phyloP scores from a whole-genome alignment of 2,888 invertebrate genomes.

The Nemotelus nigrinus region DNA sequence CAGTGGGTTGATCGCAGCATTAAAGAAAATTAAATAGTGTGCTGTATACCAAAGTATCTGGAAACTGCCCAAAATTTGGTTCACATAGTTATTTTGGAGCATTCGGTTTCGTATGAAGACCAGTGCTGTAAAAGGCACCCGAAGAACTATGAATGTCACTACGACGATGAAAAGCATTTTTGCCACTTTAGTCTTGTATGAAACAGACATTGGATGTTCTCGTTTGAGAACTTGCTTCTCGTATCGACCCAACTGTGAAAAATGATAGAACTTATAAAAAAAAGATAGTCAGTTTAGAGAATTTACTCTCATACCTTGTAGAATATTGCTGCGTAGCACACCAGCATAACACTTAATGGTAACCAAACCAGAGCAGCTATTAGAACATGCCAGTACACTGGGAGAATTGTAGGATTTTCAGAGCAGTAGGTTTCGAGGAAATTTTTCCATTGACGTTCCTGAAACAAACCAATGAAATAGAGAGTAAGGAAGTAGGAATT shows the following conservation, averaged over 20 bases:
- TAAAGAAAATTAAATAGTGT: constrained; percentile 75
- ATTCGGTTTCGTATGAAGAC: constrained; percentile 72
- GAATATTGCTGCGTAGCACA: constrained; percentile 79
- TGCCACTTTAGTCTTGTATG: constrained; percentile 75
- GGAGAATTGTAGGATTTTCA: constrained; percentile 72
- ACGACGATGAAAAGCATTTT: constrained; percentile 77
- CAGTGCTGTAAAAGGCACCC: constrained; percentile 78
- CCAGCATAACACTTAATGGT: constrained; percentile 77
- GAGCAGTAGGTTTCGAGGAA: constrained; percentile 80
- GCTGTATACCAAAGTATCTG: constrained; percentile 74
- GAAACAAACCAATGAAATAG: constrained; percentile 49
- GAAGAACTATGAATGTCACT: constrained; percentile 73
- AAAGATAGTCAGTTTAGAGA: neutral
- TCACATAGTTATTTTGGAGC: constrained; percentile 63
- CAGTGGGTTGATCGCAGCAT: constrained; percentile 79
- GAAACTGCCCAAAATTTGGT: constrained; percentile 69
- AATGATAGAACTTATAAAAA: neutral
- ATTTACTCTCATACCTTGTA: constrained; percentile 67
- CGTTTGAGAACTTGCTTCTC: constrained; percentile 71
- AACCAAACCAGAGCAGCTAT: constrained; percentile 80
- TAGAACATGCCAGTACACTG: constrained; percentile 82
- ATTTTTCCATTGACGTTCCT: constrained; percentile 80
- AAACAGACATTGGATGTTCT: constrained; percentile 71
- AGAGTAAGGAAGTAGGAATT: neutral
- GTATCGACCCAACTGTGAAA: constrained; percentile 71